Base-by-base conservation (phyloP, 2,888 invertebrate species). In the Cryptocephalus primarius region DNA sequence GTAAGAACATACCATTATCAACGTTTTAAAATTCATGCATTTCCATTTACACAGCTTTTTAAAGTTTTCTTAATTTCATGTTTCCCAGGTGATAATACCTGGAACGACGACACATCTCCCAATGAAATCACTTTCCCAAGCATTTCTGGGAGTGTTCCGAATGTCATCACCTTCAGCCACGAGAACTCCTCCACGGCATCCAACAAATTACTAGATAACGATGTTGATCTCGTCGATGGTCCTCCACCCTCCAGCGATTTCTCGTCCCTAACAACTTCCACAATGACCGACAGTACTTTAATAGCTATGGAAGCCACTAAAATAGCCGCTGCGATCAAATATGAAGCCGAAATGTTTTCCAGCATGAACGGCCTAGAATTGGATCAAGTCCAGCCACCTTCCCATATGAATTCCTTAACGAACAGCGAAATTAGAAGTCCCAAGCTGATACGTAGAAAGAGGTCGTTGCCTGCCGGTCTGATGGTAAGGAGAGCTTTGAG, bases 101-200 rank as follows among this genome's bases (percentile, higher is more conserved):
- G 88, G 88, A 86, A 85, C 60, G 88, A 88, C 46, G 83, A 86
- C 64, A 81, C 83, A 1, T 82, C 82, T 44, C 84, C 84, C 0
- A 85, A 86, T 64, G 86, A 87, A 63, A 74, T 85, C 33, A 85
- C 88, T 0, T 88, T 88, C 65, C 88, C 88, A 0, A 88, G 85
- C 43, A 79, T 88, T 45, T 87, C 87, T 55, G 79, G 84, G 33
- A 83, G 85, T 33, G 81, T 81, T 0, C 88, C 86, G 1, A 72
- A 83, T 59, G 76, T 83, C 2, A 76, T 79, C 0, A 85, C 87
- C 0, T 77, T 85, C 48, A 77, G 76, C 46, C 81, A 81, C 56
- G 81, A 83, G 42, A 55, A 55, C 62, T 55, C 67, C 66, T 10
- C 64, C 3, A n/a, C 14, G 12, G 11, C 31, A 8, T 11, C 41